Conservation (phyloP, 1,140 invertebrate genomes). For the Drosophila bocki region DNA sequence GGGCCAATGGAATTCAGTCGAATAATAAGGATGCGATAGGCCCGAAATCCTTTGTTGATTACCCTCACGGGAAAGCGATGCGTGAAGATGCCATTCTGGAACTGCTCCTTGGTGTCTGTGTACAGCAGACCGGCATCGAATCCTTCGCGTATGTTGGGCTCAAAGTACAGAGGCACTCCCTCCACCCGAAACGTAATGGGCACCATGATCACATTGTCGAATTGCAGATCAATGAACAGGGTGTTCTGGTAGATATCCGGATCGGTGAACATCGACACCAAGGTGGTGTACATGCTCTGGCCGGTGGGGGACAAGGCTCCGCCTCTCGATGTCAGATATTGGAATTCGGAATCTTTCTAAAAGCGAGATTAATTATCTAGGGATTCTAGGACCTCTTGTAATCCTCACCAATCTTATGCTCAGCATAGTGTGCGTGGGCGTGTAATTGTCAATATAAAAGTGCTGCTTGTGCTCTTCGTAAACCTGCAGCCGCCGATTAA, state of each 20-base stretch:
- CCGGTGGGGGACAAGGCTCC: constrained; percentile 54
- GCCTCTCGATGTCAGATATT: constrained; percentile 56
- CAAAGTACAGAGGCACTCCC: constrained; percentile 69
- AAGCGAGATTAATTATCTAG: background rate
- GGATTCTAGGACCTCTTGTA: background rate
- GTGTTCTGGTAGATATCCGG: constrained; percentile 72
- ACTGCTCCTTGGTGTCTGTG: constrained; percentile 57
- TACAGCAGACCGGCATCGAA: constrained; percentile 64
- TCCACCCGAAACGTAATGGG: constrained; percentile 68
- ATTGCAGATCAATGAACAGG: constrained; percentile 61
- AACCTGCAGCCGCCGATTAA: constrained; percentile 51
- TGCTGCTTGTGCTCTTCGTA: constrained; percentile 46
- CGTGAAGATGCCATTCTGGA: constrained; percentile 33
- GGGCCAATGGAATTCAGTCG: constrained; percentile 45
- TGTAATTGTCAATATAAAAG: constrained; percentile 72
- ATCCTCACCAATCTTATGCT: constrained; percentile 62
- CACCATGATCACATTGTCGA: constrained; percentile 61
- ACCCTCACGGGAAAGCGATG: constrained; percentile 49
- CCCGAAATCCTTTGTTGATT: constrained; percentile 50
- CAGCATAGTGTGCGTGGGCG: constrained; percentile 69
- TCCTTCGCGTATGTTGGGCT: constrained; percentile 59
- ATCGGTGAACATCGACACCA: constrained; percentile 62
- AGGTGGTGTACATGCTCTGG: constrained; percentile 71
- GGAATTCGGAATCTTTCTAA: constrained; percentile 48
- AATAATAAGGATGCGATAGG: constrained; percentile 59